Percentiles rank a stretch among this genome's conserved stretches.
phyloP scores from a whole-genome alignment of 2,888 invertebrate genomes.

The Lithophane leautieri region DNA sequence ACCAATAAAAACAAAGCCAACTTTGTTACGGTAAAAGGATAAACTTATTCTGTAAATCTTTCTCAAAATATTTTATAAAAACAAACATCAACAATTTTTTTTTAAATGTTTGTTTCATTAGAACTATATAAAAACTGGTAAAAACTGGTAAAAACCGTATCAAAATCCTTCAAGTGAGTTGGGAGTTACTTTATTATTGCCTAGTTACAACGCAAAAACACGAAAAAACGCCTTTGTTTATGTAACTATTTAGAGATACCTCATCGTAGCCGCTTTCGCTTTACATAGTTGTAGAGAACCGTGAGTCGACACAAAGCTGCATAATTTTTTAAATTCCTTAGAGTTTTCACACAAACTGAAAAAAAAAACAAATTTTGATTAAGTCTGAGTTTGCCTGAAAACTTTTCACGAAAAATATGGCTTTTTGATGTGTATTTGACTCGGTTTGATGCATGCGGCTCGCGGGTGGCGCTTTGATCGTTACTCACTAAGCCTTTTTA shows the following conservation, averaged over 20 bases:
- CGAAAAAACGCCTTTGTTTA: constrained; percentile 16
- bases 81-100: too few species aligned
- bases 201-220: constrained; percentile 6
- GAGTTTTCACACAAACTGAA: constrained; percentile 23
- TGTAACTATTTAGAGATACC: constrained; percentile 11
- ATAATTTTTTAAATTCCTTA: constrained; percentile 24
- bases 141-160: not conserved
- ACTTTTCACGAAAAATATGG: constrained; percentile 13
- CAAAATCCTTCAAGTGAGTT: not conserved
- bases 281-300: constrained; percentile 24
- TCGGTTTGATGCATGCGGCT: constrained; percentile 16
- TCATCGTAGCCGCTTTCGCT: constrained; percentile 4
- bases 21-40: not conserved
- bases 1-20: not conserved
- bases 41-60: not conserved
- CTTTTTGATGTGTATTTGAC: constrained; percentile 33
- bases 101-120: too few species aligned
- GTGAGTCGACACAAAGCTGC: constrained; percentile 4
- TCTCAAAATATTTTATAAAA: not conserved
- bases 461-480: constrained; percentile 19
- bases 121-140: not conserved
- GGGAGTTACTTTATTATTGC: not conserved
- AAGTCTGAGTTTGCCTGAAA: constrained; percentile 10
- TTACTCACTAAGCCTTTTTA: constrained; percentile 1
- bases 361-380: too few species aligned